Percentiles rank a stretch among this genome's conserved stretches.
Evolutionary conservation across 2,888 invertebrate genomes (phyloP).

Genomic region (Nephrotoma guestfalica): DNA sequence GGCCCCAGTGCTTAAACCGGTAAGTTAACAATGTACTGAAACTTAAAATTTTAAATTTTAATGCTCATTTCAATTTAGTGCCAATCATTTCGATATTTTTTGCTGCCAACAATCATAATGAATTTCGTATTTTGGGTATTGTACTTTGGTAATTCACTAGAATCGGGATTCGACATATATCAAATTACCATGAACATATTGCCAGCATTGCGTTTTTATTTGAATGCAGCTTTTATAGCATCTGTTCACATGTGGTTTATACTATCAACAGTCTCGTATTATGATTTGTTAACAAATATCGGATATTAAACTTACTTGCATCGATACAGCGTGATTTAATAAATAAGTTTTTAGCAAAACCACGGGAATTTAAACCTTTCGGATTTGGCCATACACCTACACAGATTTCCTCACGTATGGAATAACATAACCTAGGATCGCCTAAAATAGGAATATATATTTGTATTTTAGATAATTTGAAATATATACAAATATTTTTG

Average conservation of each 20-base stretch:
- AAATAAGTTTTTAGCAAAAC: slow-evolving; percentile 57
- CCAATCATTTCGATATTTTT: background rate
- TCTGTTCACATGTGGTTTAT: background rate
- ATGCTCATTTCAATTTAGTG: background rate
- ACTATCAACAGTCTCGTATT: background rate
- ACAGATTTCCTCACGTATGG: slow-evolving; percentile 84
- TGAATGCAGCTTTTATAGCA: background rate
- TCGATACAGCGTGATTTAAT: slow-evolving; percentile 83
- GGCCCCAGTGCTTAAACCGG: background rate
- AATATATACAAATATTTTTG: background rate
- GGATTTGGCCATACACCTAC: slow-evolving; percentile 74
- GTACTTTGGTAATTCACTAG: background rate
- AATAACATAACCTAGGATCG: slow-evolving; percentile 69
- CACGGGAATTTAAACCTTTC: slow-evolving; percentile 58
- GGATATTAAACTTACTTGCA: slow-evolving; percentile 37
- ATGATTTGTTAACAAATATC: background rate
- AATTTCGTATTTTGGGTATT: background rate
- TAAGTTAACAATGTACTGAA: background rate
- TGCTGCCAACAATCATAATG: background rate
- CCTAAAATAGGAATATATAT: slow-evolving; percentile 33
- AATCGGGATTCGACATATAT: background rate
- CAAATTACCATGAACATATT: background rate
- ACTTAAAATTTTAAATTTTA: background rate
- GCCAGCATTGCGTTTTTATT: background rate
- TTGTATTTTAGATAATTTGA: background rate